Evolutionary conservation across 2,113 vertebrate genomes (phyloP).

Genomic region (Anhinga anhinga): DNA sequence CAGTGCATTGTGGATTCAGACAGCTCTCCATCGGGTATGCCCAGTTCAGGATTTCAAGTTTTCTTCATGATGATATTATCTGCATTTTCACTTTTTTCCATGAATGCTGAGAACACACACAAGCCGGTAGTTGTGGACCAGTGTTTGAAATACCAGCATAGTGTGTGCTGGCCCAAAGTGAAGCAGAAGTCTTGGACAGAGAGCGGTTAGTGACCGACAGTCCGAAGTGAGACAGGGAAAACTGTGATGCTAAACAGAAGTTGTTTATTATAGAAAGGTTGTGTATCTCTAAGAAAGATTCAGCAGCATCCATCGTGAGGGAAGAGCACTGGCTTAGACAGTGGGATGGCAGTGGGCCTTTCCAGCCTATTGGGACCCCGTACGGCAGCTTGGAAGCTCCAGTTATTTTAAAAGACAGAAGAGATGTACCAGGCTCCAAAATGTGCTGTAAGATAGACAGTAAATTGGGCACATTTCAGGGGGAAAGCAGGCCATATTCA

Average conservation of each 20-base stretch:
- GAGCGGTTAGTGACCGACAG: fast-evolving
- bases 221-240: not conserved
- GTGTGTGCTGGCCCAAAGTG: not conserved
- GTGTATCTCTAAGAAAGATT: not conserved
- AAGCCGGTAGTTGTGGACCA: fast-evolving
- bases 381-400: not conserved
- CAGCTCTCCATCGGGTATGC: not conserved
- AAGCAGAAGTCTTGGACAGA: not conserved
- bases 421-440: not conserved
- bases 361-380: not conserved
- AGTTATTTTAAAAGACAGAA: not conserved
- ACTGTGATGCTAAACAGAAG: not conserved
- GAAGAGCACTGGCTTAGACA: not conserved
- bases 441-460: not conserved
- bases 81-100: not conserved
- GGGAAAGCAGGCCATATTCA: not conserved
- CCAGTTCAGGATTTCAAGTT: not conserved
- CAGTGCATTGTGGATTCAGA: not conserved
- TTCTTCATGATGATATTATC: too few relatives aligned
- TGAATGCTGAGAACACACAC: not conserved
- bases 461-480: not conserved
- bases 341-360: not conserved
- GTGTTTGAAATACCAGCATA: not conserved
- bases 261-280: not conserved
- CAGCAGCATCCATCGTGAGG: not conserved